Evolutionary conservation across 1,140 invertebrate genomes (phyloP).

Genomic region (Hycleus phaleratus): DNA sequence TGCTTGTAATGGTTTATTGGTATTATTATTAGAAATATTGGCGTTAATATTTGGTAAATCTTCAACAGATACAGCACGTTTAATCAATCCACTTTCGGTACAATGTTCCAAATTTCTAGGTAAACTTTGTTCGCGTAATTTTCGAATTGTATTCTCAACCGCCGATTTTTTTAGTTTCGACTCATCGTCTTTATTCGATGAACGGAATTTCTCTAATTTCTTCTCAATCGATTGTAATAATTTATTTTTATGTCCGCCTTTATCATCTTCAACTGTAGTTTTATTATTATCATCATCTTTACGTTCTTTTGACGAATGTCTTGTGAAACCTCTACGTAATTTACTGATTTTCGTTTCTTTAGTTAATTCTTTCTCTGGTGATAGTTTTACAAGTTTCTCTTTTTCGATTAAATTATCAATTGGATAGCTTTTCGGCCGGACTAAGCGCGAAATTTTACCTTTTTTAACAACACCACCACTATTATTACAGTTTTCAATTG

Average conservation of each 20-base stretch:
- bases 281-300: conserved; percentile 44
- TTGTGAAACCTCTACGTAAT: conserved; percentile 34
- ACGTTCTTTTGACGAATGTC: conserved; percentile 41
- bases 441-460: conserved; percentile 47
- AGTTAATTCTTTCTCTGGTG: conserved; percentile 12
- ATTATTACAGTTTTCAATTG: conserved; percentile 3
- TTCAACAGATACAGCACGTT: conserved; percentile 59
- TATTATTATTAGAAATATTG: conserved; percentile 20
- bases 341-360: conserved; percentile 47
- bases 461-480: conserved; percentile 32
- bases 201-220: conserved; percentile 55
- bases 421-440: conserved; percentile 50
- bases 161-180: conserved; percentile 38
- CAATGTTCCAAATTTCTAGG: conserved; percentile 44
- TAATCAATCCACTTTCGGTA: conserved; percentile 54
- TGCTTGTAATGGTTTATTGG: conserved; percentile 30
- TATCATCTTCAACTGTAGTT: conserved; percentile 35
- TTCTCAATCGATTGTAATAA: conserved; percentile 55
- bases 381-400: conserved; percentile 39
- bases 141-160: conserved; percentile 47
- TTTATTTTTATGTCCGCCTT: conserved; percentile 46
- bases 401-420: conserved; percentile 39
- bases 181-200: conserved; percentile 40
- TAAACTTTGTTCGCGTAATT: conserved; percentile 55
- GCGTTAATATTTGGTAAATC: conserved; percentile 46